Conservation (phyloP, 92 coral and sea anemone genomes). For the Meandrina meandrites region DNA sequence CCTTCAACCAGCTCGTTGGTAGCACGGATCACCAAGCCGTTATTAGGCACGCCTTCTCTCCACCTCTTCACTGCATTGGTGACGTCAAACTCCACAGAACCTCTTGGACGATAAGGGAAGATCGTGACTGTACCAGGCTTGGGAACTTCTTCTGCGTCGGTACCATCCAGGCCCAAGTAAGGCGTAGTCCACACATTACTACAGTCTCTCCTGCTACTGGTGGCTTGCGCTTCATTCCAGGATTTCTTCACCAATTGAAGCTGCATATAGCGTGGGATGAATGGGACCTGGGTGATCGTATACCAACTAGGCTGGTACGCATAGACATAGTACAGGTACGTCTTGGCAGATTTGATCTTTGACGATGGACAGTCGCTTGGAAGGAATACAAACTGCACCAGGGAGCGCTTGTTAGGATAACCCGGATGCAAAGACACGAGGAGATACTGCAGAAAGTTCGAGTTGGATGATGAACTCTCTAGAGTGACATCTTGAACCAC, state of each 20-base stretch:
- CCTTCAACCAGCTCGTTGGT: too few relatives aligned
- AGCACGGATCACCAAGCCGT: too few relatives aligned
- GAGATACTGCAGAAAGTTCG: constrained; percentile 2
- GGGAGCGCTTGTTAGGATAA: constrained; percentile 70
- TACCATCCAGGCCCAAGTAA: constrained; percentile 29
- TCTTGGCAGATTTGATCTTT: constrained; percentile 48
- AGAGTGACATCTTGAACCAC: constrained; percentile 65
- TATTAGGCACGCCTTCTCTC: too few relatives aligned
- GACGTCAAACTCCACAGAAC: too few relatives aligned
- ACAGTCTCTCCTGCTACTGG: constrained; percentile 55
- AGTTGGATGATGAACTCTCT: constrained; percentile 27
- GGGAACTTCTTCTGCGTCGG: too few relatives aligned
- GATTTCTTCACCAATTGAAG: constrained; percentile 53
- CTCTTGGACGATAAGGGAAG: too few relatives aligned
- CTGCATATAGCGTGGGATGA: constrained; percentile 50
- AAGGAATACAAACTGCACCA: constrained; percentile 60
- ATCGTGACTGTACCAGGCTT: too few relatives aligned
- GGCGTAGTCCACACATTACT: constrained; percentile 36
- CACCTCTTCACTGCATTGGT: too few relatives aligned
- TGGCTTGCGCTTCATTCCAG: too few relatives aligned
- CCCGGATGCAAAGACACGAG: constrained; percentile 14
- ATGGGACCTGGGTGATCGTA: constrained; percentile 31
- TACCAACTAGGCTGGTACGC: constrained; percentile 62
- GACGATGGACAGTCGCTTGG: constrained; percentile 30
- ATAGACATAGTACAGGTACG: constrained; percentile 64